Evolutionary conservation across 2,113 vertebrate species (phyloP).

Genomic region (Dendrocopos noguchii): DNA sequence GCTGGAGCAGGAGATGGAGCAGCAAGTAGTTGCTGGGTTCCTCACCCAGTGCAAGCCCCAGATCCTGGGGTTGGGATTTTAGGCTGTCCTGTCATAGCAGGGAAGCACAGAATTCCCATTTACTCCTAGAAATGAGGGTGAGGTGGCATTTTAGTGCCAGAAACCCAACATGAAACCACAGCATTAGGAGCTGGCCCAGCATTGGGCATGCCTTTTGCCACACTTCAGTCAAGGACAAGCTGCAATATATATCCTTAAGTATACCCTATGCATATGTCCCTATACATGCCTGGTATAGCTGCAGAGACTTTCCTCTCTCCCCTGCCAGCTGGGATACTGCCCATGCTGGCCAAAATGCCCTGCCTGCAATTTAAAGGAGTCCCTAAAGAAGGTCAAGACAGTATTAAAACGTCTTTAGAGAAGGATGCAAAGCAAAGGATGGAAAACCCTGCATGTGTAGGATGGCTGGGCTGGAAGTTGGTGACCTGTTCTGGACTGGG

Average conservation of each 20-base stretch:
- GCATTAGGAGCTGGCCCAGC: not conserved
- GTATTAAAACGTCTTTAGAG: not conserved
- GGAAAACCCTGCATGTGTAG: not conserved
- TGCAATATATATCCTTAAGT: not conserved
- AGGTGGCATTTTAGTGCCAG: not conserved
- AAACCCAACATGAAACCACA: not conserved
- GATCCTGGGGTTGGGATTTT: not conserved
- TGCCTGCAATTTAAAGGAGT: not conserved
- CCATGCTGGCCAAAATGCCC: not conserved
- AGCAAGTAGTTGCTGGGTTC: not conserved
- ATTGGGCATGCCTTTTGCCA: not conserved
- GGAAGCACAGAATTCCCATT: not conserved
- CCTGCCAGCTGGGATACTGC: not conserved
- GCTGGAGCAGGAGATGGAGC: not conserved
- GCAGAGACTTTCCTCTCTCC: not conserved
- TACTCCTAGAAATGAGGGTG: not conserved
- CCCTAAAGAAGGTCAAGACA: not conserved
- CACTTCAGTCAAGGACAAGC: not conserved
- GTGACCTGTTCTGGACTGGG: not conserved
- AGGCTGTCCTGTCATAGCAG: accelerated
- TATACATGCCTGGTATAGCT: not conserved
- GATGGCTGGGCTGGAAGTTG: not conserved
- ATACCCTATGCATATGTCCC: not conserved
- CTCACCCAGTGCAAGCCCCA: accelerated
- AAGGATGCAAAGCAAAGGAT: not conserved